phyloP scores from a whole-genome alignment of 2,113 vertebrate genomes.

The Gallinago media region DNA sequence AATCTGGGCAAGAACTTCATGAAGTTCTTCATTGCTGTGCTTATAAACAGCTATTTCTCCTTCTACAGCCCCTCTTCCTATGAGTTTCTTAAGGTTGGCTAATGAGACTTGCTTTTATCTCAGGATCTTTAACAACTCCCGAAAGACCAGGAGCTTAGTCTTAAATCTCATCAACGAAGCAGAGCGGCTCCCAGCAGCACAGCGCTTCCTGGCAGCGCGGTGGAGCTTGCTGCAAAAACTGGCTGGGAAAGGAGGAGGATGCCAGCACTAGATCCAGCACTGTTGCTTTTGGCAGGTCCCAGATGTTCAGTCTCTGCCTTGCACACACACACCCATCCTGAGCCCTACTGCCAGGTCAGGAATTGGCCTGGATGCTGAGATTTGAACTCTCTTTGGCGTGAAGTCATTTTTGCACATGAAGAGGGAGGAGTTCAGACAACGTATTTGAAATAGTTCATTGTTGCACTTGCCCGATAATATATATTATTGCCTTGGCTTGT shows the following conservation, averaged over 20 bases:
- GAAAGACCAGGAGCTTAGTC: constrained; percentile 43
- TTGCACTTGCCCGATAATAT: not conserved
- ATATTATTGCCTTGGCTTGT: fast-evolving
- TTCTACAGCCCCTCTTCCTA: not conserved
- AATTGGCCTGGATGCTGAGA: not conserved
- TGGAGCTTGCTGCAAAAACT: constrained; percentile 23
- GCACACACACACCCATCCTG: fast-evolving
- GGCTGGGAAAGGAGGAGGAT: not conserved
- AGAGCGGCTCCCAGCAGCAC: constrained; percentile 16
- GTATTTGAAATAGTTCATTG: not conserved
- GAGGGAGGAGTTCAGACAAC: not conserved
- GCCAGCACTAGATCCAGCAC: not conserved
- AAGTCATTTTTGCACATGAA: not conserved
- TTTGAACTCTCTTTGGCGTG: not conserved
- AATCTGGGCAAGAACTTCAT: not conserved
- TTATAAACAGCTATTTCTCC: constrained; percentile 33
- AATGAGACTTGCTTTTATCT: constrained; percentile 67
- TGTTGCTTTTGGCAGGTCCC: constrained; percentile 21
- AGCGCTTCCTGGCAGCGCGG: not conserved
- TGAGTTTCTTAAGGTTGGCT: constrained; percentile 46
- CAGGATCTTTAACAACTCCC: constrained; percentile 53
- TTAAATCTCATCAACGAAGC: constrained; percentile 58
- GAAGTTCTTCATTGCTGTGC: constrained; percentile 11
- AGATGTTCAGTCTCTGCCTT: not conserved
- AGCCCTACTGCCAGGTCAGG: not conserved